phyloP scores from a whole-genome alignment of 1,140 invertebrate genomes.

The Drosophila quadrilineata region DNA sequence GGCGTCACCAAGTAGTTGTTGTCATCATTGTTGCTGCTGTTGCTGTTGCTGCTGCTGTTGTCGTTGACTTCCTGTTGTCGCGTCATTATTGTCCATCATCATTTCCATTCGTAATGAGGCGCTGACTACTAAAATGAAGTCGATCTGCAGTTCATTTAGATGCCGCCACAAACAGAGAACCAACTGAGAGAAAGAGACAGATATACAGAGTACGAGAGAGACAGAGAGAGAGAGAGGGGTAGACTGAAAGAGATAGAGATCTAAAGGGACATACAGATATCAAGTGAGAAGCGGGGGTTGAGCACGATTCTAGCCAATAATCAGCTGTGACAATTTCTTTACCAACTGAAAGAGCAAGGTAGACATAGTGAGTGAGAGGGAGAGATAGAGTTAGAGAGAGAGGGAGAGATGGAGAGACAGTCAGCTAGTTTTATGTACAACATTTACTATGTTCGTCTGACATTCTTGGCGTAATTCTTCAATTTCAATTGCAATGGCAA shows the following conservation, averaged over 20 bases:
- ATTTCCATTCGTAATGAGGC: slow-evolving; percentile 80
- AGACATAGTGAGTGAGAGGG: background rate
- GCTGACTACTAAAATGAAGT: slow-evolving; percentile 73
- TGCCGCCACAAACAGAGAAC: slow-evolving; percentile 70
- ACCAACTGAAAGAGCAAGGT: background rate
- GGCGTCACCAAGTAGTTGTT: too few relatives aligned
- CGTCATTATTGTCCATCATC: slow-evolving; percentile 80
- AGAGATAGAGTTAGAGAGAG: slow-evolving; percentile 37
- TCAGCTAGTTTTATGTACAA: slow-evolving; percentile 56
- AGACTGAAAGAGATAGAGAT: too few relatives aligned
- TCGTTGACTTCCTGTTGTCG: slow-evolving; percentile 76
- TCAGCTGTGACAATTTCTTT: slow-evolving; percentile 66
- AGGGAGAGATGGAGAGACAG: slow-evolving; percentile 39
- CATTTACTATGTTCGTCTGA: slow-evolving; percentile 75
- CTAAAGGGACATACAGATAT: too few relatives aligned
- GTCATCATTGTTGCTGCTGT: slow-evolving; percentile 32
- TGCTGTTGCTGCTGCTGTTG: slow-evolving; percentile 19
- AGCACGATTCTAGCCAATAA: slow-evolving; percentile 39
- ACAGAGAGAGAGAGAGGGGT: too few relatives aligned
- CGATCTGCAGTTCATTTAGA: slow-evolving; percentile 76
- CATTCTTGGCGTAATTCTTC: slow-evolving; percentile 78
- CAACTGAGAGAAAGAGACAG: slow-evolving; percentile 21
- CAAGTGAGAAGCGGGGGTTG: slow-evolving; percentile 51
- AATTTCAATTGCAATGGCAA: slow-evolving; percentile 77
- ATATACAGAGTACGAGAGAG: too few relatives aligned